Evolutionary conservation across 2,888 invertebrate species (phyloP), one percentile per base, ranked within the genome.

Genomic region (Ophion obscuratus): DNA sequence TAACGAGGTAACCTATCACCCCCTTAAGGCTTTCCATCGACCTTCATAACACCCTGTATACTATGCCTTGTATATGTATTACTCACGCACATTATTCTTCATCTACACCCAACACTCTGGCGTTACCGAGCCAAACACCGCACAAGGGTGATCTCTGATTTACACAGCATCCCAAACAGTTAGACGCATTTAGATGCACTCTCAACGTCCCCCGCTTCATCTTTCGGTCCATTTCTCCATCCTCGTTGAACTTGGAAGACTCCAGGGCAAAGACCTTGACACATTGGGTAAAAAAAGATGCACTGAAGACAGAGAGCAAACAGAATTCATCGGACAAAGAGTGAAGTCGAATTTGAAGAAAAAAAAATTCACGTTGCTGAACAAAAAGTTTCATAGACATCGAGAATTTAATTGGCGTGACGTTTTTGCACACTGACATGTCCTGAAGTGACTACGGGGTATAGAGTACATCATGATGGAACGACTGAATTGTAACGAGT

Each of bases 241-340:
- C 27, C 75, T 44, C 86, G 80, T 80, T 81, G 83, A 83, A 86
- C 86, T 86, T 83, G 85, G 76, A 83, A 71, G 62, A 81, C 76
- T 75, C n/a, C 86, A 74, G 83, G 86, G 77, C 86, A 83, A 85
- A 85, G 85, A 85, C 83, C 80, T 86, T 86, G 83, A 86, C 83
- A 83, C 62, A 70, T 79, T 79, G 27, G 4, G 36, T 79, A 27
- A 36, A 73, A 73, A 70, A 78, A 75, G 53, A 76, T 80, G 73
- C 40, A n/a, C 68, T 5, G 74, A 44, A 66, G 44, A 57, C 64
- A n/a, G 59, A 40, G 59, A n/a, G 31, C 9, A 44, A 70, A 64
- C 14, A 14, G n/a, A 61, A 75, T 61, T 17, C 4, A 40, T 20
- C 57, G 6, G 62, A 62, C 36, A 36, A 20, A 24, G n/a, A 40